Conservation (phyloP, 1,140 invertebrate genomes). For the Amphibalanus amphitrite region DNA sequence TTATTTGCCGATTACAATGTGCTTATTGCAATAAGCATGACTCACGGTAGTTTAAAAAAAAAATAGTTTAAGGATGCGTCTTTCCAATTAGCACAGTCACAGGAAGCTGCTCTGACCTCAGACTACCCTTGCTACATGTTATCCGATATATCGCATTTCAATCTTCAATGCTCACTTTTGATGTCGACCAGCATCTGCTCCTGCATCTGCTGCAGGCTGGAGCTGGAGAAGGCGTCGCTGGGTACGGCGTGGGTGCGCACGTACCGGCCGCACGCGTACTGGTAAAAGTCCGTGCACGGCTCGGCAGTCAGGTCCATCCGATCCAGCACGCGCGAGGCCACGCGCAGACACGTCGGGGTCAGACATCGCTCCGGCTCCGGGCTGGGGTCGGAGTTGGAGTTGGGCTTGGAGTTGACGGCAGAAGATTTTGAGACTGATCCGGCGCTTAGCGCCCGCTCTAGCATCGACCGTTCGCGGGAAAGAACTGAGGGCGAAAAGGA, state of each 20-base stretch:
- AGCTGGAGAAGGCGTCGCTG: conserved; percentile 26
- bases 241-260: conserved; percentile 26
- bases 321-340: conserved; percentile 24
- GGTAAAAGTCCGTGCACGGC: conserved; percentile 50
- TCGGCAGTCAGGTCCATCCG: conserved; percentile 33
- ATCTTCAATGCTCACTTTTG: conserved; percentile 26
- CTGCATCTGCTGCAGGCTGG: conserved; percentile 31
- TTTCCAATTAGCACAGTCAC: no score
- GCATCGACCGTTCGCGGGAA: no score
- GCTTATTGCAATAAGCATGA: no score
- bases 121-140: no score
- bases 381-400: not conserved
- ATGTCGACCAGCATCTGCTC: conserved; percentile 28
- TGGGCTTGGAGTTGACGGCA: not conserved
- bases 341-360: conserved; percentile 23
- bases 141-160: no score
- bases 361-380: conserved; percentile 18
- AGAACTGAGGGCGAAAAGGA: no score
- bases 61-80: no score
- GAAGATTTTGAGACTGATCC: no score
- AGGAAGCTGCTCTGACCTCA: no score
- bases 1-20: no score
- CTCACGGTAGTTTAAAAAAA: no score
- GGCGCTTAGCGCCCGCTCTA: no score
- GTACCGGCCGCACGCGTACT: conserved; percentile 41